These are phyloP conservation scores for Furnarius figulus DNA, from an alignment of 2,113 vertebrate genomes.

Conservation along the genomic window DNA sequence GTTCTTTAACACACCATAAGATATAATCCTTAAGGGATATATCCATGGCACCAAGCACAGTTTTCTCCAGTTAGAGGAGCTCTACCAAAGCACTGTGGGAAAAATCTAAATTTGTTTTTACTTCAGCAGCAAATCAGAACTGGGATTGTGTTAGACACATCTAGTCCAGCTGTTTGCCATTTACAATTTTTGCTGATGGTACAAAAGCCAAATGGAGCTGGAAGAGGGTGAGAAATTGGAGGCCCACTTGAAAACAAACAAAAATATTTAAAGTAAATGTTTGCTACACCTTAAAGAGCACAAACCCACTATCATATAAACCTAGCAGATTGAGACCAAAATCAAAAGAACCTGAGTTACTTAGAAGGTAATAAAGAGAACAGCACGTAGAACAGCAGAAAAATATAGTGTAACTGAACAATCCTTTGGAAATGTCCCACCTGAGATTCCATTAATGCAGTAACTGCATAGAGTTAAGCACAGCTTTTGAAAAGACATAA, in stretches of 20 bases:
- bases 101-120: not conserved
- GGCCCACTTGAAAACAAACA: not conserved
- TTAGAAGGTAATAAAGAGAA: not conserved
- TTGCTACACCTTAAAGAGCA: not conserved
- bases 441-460: slow-evolving; percentile 2
- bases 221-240: not conserved
- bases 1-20: not conserved
- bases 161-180: slow-evolving; percentile 21
- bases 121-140: not conserved
- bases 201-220: not conserved
- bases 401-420: not conserved
- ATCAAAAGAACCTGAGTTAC: not conserved
- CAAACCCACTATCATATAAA: not conserved
- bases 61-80: not conserved
- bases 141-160: not conserved
- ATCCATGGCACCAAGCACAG: not conserved
- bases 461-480: not conserved
- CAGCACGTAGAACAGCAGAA: not conserved
- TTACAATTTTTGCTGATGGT: not conserved
- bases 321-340: not conserved
- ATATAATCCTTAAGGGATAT: not conserved
- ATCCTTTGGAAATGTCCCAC: not conserved
- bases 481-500: slow-evolving; percentile 12
- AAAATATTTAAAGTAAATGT: not conserved
- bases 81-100: not conserved